phyloP scores from a whole-genome alignment of 2,888 invertebrate species.

The Chelonus formosanus region DNA sequence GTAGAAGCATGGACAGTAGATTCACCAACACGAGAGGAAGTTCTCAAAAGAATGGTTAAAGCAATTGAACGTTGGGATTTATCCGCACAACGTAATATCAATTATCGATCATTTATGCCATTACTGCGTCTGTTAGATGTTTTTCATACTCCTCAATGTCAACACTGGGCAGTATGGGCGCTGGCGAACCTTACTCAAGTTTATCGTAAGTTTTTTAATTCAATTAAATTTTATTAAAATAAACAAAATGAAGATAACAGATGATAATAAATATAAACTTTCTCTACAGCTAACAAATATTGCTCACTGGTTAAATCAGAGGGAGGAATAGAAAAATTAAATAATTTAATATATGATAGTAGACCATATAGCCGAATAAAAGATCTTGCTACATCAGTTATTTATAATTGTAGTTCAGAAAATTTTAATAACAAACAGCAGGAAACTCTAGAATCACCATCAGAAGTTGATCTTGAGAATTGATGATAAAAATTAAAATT shows the following conservation, averaged over 20 bases:
- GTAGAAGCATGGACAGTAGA: conserved; percentile 81
- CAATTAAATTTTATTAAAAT: conserved; percentile 14
- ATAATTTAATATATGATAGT: conserved; percentile 72
- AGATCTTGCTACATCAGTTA: conserved; percentile 74
- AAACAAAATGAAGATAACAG: neutral
- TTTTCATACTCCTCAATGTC: conserved; percentile 89
- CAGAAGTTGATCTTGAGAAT: conserved; percentile 41
- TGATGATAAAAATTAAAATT: conserved; percentile 35
- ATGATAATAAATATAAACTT: conserved; percentile 5
- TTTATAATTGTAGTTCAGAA: conserved; percentile 70
- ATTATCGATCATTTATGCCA: conserved; percentile 95
- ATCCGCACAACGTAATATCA: conserved; percentile 88
- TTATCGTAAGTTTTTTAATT: conserved; percentile 76
- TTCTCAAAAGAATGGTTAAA: conserved; percentile 77
- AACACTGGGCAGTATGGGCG: conserved; percentile 98
- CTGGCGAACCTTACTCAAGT: conserved; percentile 94
- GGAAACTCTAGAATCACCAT: conserved; percentile 36
- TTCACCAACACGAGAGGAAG: conserved; percentile 75
- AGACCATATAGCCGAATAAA: conserved; percentile 75
- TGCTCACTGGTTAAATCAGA: conserved; percentile 87
- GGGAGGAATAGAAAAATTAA: conserved; percentile 80
- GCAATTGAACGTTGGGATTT: conserved; percentile 92
- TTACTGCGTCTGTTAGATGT: conserved; percentile 85
- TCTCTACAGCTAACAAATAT: conserved; percentile 84
- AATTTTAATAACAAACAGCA: conserved; percentile 36